Conservation (phyloP, 2,113 vertebrate genomes). For the Rhizomys pruinosus region DNA sequence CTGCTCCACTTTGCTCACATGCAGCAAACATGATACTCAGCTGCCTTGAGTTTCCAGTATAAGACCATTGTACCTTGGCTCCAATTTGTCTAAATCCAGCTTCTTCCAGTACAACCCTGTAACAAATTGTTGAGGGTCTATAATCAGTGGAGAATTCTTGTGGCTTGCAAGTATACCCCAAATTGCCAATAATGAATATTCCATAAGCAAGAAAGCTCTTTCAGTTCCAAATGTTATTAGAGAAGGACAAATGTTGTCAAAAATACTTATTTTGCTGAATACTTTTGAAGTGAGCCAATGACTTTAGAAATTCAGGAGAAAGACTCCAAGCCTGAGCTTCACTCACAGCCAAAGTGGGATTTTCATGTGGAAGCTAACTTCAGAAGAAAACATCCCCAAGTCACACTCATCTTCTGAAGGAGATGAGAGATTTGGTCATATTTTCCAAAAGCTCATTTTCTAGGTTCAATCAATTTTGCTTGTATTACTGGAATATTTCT, state of each 20-base stretch:
- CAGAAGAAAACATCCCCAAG: conserved; percentile 47
- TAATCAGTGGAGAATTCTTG: conserved; percentile 62
- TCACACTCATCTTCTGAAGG: conserved; percentile 50
- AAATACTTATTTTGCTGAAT: conserved; percentile 75
- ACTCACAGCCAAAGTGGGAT: conserved; percentile 55
- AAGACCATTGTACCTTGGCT: conserved; percentile 52
- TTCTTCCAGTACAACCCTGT: conserved; percentile 63
- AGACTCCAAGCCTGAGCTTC: conserved; percentile 24
- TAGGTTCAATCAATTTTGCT: conserved; percentile 67
- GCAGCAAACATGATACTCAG: background rate
- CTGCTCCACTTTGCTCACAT: background rate
- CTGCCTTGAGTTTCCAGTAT: background rate
- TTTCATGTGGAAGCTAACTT: conserved; percentile 53
- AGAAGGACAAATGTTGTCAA: conserved; percentile 57
- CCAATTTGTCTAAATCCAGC: conserved; percentile 44
- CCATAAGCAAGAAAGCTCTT: conserved; percentile 63
- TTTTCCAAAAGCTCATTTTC: conserved; percentile 65
- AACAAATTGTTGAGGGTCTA: conserved; percentile 63
- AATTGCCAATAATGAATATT: conserved; percentile 77
- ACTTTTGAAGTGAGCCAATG: conserved; percentile 65
- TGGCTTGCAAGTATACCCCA: conserved; percentile 72
- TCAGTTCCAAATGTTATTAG: conserved; percentile 64
- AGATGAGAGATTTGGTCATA: conserved; percentile 53
- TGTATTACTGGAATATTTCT: conserved; percentile 67
- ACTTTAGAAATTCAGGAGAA: conserved; percentile 62